Evolutionary conservation across 2,888 invertebrate genomes (phyloP).

Genomic region (Tenthredo notha): DNA sequence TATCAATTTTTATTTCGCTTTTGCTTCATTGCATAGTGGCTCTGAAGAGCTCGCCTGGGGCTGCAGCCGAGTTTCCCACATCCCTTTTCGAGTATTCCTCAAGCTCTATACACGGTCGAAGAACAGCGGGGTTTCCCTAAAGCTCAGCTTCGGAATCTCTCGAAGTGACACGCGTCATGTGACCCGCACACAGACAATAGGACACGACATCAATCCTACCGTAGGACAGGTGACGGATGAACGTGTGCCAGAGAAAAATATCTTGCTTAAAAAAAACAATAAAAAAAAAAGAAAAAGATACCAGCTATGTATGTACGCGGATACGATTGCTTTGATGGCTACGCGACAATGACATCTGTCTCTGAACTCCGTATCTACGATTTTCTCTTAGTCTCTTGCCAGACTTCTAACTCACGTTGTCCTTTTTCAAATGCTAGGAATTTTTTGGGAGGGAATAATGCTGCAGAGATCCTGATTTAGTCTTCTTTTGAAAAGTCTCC

Average conservation of each 20-base stretch:
- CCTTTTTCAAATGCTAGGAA: neutral
- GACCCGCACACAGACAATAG: neutral
- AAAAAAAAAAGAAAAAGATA: too few species aligned
- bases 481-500: neutral
- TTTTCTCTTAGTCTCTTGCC: slow-evolving; percentile 14
- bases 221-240: slow-evolving; percentile 42
- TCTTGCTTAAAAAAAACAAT: too few species aligned
- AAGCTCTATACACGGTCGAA: neutral
- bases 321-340: slow-evolving; percentile 37
- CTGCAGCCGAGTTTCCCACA: neutral
- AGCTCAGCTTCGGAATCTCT: neutral
- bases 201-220: slow-evolving; percentile 39
- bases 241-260: slow-evolving; percentile 26
- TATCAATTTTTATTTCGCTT: slow-evolving; percentile 5
- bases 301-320: neutral
- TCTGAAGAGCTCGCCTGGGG: neutral
- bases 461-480: neutral
- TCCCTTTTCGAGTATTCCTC: slow-evolving; percentile 9
- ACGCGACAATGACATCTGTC: neutral
- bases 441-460: neutral
- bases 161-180: slow-evolving; percentile 50
- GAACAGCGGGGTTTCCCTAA: slow-evolving; percentile 47
- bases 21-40: neutral
- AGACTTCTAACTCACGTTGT: neutral
- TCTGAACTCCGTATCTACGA: neutral